These are phyloP conservation scores for Ancistrus triradiatus DNA, from an alignment of 2,113 vertebrate genomes.

Conservation along the genomic window DNA sequence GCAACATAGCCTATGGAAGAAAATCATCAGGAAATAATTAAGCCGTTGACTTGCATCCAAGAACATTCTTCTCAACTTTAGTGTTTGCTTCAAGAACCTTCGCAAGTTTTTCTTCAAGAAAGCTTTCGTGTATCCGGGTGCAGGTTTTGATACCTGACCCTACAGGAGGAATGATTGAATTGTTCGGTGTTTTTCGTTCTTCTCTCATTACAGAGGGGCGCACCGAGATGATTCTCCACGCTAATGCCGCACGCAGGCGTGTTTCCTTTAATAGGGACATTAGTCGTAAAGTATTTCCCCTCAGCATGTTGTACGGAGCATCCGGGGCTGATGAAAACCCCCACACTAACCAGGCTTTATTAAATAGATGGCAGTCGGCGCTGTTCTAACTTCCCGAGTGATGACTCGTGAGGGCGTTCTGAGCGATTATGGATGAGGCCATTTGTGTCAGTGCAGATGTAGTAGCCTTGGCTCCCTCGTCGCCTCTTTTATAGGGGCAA, in stretches of 20 bases:
- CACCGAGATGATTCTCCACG: too few species aligned
- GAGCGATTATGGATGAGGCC: constrained; percentile 29
- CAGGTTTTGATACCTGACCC: too few species aligned
- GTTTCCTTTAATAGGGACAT: constrained; percentile 2
- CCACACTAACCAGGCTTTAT: background rate
- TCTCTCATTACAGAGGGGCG: too few species aligned
- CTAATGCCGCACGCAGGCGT: too few species aligned
- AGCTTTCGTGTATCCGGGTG: too few species aligned
- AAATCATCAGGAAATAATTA: too few species aligned
- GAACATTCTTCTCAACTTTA: too few species aligned
- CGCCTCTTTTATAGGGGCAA: constrained; percentile 29
- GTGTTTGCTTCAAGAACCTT: too few species aligned
- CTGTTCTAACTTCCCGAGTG: constrained; percentile 2
- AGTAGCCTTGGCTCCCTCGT: constrained; percentile 5
- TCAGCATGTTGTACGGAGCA: background rate
- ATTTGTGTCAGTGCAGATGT: constrained; percentile 34
- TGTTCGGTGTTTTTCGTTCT: background rate
- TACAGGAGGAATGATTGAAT: too few species aligned
- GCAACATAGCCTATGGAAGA: too few species aligned
- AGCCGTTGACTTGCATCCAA: too few species aligned
- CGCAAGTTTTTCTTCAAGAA: too few species aligned
- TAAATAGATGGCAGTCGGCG: constrained; percentile 5
- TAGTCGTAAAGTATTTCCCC: background rate
- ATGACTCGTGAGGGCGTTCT: background rate
- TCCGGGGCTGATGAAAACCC: background rate